A percentile compares a stretch with the other conserved stretches of the same genome.
These are phyloP conservation scores for Cerceris rybyensis DNA, from an alignment of 2,888 invertebrate species.

Conservation along the genomic window DNA sequence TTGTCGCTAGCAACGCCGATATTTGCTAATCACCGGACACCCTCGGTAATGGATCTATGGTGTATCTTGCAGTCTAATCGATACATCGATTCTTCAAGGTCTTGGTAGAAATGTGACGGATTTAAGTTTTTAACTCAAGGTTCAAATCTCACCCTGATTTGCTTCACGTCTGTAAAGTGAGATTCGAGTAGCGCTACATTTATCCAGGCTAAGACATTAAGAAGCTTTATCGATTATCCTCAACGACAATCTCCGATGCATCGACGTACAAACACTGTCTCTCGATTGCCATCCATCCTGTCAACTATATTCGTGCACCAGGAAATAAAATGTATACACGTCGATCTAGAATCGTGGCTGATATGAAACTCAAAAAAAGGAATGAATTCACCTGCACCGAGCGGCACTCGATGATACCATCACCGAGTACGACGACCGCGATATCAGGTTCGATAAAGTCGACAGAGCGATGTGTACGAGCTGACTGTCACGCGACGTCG, in stretches of 20 bases:
- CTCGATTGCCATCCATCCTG: not conserved
- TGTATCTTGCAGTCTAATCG: conserved; percentile 59
- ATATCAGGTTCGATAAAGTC: conserved; percentile 64
- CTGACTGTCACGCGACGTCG: conserved; percentile 66
- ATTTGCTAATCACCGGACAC: conserved; percentile 76
- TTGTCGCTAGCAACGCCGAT: conserved; percentile 75
- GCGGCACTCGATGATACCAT: conserved; percentile 50
- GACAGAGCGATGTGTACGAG: conserved; percentile 62
- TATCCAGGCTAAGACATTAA: not conserved
- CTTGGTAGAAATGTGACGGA: conserved; percentile 24
- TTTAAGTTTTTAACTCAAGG: conserved; percentile 2
- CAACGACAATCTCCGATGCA: not conserved
- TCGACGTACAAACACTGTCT: not conserved
- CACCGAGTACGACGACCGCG: conserved; percentile 45
- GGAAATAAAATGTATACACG: not conserved
- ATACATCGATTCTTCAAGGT: conserved; percentile 62
- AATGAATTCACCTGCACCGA: conserved; percentile 40
- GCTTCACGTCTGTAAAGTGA: conserved; percentile 17
- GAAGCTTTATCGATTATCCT: conserved; percentile 8
- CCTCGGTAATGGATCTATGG: conserved; percentile 76
- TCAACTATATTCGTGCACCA: not conserved
- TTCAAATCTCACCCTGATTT: conserved; percentile 22
- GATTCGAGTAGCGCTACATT: conserved; percentile 16
- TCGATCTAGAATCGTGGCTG: conserved; percentile 9
- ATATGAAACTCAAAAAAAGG: conserved; percentile 21